These are phyloP conservation scores for Drosophila glabriapex DNA, from an alignment of 2,888 invertebrate species.

Conservation along the genomic window DNA sequence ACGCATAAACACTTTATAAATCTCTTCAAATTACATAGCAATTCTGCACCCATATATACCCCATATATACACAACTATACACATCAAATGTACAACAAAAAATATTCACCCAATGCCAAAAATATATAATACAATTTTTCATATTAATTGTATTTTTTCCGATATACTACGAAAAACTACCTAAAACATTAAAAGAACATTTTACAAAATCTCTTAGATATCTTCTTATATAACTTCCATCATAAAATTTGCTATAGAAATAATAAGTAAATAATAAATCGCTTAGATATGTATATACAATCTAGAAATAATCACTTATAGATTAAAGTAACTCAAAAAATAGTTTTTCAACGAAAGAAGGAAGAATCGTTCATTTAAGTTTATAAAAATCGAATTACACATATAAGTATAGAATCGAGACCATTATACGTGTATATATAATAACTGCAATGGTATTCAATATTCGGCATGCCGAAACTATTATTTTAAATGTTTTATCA, in stretches of 20 bases:
- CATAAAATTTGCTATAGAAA: not conserved
- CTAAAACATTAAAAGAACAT: not conserved
- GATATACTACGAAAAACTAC: not conserved
- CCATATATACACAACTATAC: slow-evolving; percentile 4
- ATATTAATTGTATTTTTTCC: not conserved
- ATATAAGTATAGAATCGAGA: not conserved
- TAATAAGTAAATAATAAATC: not conserved
- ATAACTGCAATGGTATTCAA: slow-evolving; percentile 22
- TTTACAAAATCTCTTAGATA: not conserved
- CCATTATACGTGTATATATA: not conserved
- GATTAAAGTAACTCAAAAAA: not conserved
- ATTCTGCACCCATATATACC: slow-evolving; percentile 30
- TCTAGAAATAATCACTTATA: not conserved
- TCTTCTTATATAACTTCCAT: no score
- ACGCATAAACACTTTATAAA: slow-evolving; percentile 23
- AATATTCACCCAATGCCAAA: not conserved
- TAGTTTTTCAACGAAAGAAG: not conserved
- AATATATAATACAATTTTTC: not conserved
- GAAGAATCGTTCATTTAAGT: not conserved
- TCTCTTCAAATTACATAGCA: slow-evolving; percentile 20
- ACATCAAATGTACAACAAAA: not conserved
- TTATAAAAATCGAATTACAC: not conserved
- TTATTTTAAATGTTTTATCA: not conserved
- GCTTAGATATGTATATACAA: not conserved
- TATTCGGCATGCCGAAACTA: slow-evolving; percentile 22